Percentiles rank a stretch among this genome's conserved stretches.
Evolutionary conservation across 2,797 vertebrate genomes (phyloP).

Genomic region (Gallirallus australis): DNA sequence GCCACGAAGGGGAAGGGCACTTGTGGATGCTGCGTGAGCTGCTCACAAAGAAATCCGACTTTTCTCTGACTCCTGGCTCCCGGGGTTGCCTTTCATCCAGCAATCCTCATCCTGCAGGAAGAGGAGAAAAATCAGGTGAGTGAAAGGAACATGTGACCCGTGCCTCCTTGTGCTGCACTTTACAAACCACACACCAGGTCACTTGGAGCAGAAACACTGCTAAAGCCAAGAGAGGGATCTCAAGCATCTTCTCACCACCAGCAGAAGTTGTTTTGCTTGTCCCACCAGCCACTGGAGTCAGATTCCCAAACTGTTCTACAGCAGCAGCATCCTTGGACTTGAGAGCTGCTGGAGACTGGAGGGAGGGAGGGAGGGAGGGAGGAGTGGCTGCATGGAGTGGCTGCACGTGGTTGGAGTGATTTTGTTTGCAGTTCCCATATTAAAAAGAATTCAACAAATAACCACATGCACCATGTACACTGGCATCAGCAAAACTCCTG

Average conservation of each 20-base stretch:
- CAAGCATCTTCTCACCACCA: not conserved
- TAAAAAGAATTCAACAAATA: not conserved
- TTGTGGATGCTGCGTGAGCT: not conserved
- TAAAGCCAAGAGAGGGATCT: not conserved
- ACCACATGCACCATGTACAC: accelerated
- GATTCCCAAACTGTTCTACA: not conserved
- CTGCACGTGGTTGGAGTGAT: not conserved
- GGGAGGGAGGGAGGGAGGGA: too few species aligned
- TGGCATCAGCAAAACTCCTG: not conserved
- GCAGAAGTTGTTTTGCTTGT: not conserved
- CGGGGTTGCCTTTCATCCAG: not conserved
- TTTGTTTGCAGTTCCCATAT: not conserved
- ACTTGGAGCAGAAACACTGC: not conserved
- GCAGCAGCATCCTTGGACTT: not conserved
- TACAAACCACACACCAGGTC: not conserved
- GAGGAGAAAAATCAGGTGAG: not conserved
- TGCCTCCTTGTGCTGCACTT: not conserved
- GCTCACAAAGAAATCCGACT: slow-evolving; percentile 8
- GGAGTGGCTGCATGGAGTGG: too few species aligned
- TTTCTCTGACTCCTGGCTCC: not conserved
- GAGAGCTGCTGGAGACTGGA: not conserved
- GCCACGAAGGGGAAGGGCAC: not conserved
- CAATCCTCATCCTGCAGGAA: not conserved
- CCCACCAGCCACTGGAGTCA: not conserved
- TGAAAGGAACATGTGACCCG: accelerated